Conservation (phyloP, 2,888 invertebrate species). For the Cryptophagus acutangulus region DNA sequence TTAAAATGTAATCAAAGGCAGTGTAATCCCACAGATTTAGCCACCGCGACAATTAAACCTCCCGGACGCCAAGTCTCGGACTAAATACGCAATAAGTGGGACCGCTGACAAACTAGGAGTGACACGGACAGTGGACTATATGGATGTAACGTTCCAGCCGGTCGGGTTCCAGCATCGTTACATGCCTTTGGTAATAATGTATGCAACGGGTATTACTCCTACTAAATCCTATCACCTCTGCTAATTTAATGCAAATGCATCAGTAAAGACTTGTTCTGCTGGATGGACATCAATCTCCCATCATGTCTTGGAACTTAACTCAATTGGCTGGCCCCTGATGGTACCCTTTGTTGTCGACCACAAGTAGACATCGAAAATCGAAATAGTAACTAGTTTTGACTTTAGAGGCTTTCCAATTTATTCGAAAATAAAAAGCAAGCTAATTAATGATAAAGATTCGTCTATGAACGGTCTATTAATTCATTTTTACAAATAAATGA, state of each 20-base stretch:
- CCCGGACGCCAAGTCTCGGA: conserved; percentile 32
- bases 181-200: conserved; percentile 28
- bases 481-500: too few relatives aligned
- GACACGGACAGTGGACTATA: conserved; percentile 20
- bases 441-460: too few relatives aligned
- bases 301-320: conserved; percentile 7
- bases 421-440: too few relatives aligned
- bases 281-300: conserved; percentile 7
- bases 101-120: conserved; percentile 34
- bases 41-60: conserved; percentile 36
- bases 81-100: conserved; percentile 42
- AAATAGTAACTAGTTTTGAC: too few relatives aligned
- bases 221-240: conserved; percentile 35
- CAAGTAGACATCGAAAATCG: too few relatives aligned
- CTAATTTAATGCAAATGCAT: conserved; percentile 37
- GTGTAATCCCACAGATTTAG: conserved; percentile 34
- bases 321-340: not conserved
- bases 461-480: too few relatives aligned
- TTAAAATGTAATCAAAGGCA: conserved; percentile 33
- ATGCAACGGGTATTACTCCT: conserved; percentile 38
- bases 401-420: too few relatives aligned
- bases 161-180: conserved; percentile 19
- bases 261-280: conserved; percentile 14
- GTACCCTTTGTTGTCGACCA: too few relatives aligned
- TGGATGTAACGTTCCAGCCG: conserved; percentile 22